A percentile compares a stretch with the other conserved stretches of the same genome.
phyloP scores from a whole-genome alignment of 2,113 vertebrate genomes.

The Hippocampus guttulatus region DNA sequence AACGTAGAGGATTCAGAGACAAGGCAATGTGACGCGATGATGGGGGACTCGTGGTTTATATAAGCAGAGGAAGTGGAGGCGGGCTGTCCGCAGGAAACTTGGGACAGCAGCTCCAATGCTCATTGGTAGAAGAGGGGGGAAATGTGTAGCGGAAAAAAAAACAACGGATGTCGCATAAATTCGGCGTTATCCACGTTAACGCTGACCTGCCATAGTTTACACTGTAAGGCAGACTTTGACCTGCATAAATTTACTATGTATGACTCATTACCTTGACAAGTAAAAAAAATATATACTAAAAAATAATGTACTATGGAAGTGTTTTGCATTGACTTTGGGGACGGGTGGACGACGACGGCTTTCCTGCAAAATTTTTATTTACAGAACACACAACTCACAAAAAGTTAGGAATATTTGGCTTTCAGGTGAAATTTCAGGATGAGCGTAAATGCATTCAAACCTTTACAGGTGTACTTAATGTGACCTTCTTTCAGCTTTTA shows the following conservation, averaged over 20 bases:
- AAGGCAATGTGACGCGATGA: conserved; percentile 61
- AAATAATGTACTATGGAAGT: no score
- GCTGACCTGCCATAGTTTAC: no score
- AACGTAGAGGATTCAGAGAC: conserved; percentile 71
- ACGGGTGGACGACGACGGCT: no score
- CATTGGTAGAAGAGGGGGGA: conserved; percentile 40
- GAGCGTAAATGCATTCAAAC: no score
- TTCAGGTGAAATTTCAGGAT: no score
- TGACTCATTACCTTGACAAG: not conserved
- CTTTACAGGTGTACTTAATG: no score
- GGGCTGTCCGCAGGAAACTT: conserved; percentile 42
- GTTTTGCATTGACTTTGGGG: no score
- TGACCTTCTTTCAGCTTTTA: no score
- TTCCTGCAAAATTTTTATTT: no score
- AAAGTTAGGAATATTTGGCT: no score
- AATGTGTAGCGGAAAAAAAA: conserved; percentile 5
- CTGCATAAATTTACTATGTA: no score
- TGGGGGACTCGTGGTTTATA: conserved; percentile 60
- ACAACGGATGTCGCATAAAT: conserved; percentile 31
- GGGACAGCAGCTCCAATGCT: conserved; percentile 45
- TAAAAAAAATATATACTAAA: not conserved
- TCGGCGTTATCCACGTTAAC: not conserved
- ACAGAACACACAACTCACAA: no score
- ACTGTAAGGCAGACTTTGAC: not conserved
- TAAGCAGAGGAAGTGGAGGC: conserved; percentile 59